phyloP scores from a whole-genome alignment of 2,113 vertebrate genomes.

The Haemorhous mexicanus region DNA sequence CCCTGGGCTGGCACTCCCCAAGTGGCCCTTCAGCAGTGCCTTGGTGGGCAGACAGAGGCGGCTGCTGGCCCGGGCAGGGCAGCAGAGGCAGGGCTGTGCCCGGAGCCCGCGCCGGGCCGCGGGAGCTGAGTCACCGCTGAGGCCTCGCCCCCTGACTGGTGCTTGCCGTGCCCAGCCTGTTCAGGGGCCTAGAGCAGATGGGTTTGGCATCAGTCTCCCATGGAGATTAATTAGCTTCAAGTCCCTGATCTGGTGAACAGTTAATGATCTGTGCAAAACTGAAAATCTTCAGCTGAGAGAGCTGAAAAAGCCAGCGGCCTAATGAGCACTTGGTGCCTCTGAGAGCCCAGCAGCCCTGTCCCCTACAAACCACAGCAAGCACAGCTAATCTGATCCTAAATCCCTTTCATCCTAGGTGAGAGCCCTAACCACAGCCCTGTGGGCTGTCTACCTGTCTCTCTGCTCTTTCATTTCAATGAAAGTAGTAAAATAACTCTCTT shows the following conservation, averaged over 20 bases:
- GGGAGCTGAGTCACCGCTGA: not conserved
- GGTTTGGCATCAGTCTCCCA: not conserved
- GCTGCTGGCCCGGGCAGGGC: not conserved
- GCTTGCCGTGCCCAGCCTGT: not conserved
- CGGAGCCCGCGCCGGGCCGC: not conserved
- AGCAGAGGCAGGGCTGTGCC: not conserved
- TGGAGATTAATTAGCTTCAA: not conserved
- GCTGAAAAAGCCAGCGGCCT: not conserved
- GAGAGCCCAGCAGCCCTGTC: not conserved
- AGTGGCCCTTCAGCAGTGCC: not conserved
- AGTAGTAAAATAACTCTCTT: conserved; percentile 8
- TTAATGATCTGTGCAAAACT: conserved; percentile 1
- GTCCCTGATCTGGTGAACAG: not conserved
- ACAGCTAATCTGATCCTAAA: conserved; percentile 8
- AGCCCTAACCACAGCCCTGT: not conserved
- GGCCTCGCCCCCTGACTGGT: not conserved
- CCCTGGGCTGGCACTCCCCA: not conserved
- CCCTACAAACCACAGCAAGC: conserved; percentile 24
- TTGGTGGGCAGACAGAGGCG: not conserved
- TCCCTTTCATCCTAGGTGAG: conserved; percentile 28
- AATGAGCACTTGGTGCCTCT: not conserved
- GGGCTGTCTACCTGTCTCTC: conserved; percentile 28
- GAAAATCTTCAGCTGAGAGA: not conserved
- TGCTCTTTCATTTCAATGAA: not conserved
- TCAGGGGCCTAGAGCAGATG: not conserved